A percentile compares a stretch with the other conserved stretches of the same genome.
Conservation (phyloP, 2,797 vertebrate genomes). For the Halcyon chelicuti region DNA sequence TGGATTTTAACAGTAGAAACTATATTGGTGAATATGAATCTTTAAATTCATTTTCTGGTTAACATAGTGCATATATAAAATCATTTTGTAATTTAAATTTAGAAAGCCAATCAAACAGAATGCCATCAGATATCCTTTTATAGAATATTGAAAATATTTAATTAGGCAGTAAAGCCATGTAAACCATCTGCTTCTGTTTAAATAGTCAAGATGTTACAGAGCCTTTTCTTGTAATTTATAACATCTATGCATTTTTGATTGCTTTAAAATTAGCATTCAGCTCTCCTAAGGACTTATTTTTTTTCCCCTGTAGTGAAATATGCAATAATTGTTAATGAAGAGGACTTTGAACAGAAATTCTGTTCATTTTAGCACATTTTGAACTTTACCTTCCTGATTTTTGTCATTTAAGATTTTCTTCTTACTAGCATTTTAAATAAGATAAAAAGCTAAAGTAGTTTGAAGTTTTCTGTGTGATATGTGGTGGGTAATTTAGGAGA, state of each 20-base stretch:
- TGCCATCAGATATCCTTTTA: conserved; percentile 19
- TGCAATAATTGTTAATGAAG: conserved; percentile 5
- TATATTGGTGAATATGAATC: neutral
- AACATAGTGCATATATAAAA: neutral
- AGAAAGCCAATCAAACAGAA: neutral
- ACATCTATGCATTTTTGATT: conserved; percentile 30
- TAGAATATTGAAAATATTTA: conserved; percentile 33
- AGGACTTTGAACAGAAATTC: neutral
- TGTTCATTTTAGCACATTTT: neutral
- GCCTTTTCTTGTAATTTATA: conserved; percentile 29
- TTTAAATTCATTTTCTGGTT: neutral
- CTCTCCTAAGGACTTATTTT: neutral
- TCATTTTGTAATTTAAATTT: neutral
- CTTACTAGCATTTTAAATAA: neutral
- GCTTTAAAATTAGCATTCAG: conserved; percentile 36
- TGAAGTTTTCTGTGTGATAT: neutral
- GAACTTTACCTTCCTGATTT: neutral
- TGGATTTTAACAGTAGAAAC: neutral
- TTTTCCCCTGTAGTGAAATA: neutral
- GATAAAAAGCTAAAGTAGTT: neutral
- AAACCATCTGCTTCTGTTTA: conserved; percentile 48
- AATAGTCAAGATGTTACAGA: conserved; percentile 44
- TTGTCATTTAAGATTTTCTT: neutral
- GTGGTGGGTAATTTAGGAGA: neutral
- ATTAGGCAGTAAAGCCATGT: conserved; percentile 49